These are phyloP conservation scores for Bos javanicus DNA, from an alignment of 2,113 vertebrate genomes.

Conservation along the genomic window DNA sequence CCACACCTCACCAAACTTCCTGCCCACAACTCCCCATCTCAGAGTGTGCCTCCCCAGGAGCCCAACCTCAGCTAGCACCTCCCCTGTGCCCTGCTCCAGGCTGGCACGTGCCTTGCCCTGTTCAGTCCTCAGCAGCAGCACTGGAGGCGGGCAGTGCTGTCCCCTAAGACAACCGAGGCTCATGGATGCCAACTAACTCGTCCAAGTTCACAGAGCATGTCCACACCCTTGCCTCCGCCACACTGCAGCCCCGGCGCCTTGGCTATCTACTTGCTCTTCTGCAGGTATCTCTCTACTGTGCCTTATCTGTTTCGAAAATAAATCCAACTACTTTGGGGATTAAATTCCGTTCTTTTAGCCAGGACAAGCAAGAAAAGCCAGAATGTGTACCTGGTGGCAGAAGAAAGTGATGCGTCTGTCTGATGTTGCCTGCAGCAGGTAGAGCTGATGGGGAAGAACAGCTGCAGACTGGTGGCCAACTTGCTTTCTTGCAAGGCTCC, in stretches of 20 bases:
- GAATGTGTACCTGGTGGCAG: too few species aligned
- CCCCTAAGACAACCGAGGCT: neutral
- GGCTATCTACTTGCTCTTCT: neutral
- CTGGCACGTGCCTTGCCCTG: fast-evolving
- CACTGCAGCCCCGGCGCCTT: neutral
- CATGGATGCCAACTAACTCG: neutral
- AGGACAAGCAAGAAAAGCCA: neutral
- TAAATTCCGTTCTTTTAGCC: neutral
- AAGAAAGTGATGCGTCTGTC: fast-evolving
- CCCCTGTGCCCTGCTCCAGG: neutral
- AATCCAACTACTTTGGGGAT: neutral
- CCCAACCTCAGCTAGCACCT: neutral
- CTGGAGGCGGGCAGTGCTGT: neutral
- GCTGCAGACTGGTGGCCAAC: neutral
- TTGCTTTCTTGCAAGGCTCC: neutral
- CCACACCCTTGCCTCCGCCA: neutral
- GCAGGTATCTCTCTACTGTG: neutral
- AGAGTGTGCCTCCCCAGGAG: neutral
- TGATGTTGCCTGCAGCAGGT: fast-evolving
- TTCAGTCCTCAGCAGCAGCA: neutral
- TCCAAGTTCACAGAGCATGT: neutral
- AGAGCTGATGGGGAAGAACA: neutral
- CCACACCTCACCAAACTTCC: neutral
- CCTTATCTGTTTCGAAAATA: neutral
- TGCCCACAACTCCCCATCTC: neutral